A percentile compares a stretch with the other conserved stretches of the same genome.
These are phyloP conservation scores for human (Homo sapiens) DNA, from an alignment of 2,113 vertebrate species.

Conservation along the genomic window DNA sequence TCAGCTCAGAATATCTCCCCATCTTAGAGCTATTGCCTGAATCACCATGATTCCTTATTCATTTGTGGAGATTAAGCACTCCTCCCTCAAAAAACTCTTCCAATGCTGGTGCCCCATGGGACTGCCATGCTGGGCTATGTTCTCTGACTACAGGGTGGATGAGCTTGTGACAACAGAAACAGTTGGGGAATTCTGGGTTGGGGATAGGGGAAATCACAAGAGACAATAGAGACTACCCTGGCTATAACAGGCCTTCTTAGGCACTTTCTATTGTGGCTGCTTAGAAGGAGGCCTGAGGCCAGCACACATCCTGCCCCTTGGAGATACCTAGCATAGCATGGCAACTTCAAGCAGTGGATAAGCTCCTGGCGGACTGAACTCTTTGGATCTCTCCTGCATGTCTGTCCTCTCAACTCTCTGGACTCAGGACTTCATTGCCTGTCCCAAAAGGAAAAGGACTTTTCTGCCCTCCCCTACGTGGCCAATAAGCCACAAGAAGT, in stretches of 20 bases:
- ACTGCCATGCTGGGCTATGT: not conserved
- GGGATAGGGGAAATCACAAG: not conserved
- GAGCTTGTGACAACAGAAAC: not conserved
- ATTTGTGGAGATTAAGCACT: not conserved
- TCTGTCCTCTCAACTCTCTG: not conserved
- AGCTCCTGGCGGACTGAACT: not conserved
- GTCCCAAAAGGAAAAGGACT: not conserved
- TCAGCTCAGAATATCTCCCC: not conserved
- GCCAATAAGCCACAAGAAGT: not conserved
- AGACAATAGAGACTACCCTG: not conserved
- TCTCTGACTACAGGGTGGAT: not conserved
- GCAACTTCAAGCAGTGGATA: not conserved
- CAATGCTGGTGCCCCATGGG: not conserved
- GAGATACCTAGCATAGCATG: not conserved
- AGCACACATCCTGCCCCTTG: not conserved
- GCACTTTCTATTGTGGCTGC: not conserved
- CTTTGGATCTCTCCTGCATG: not conserved
- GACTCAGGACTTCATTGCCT: not conserved
- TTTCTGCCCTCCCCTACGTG: not conserved
- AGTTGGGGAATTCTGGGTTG: not conserved
- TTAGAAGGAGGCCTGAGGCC: not conserved
- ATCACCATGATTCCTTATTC: not conserved
- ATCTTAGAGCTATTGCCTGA: not conserved
- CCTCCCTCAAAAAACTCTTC: not conserved
- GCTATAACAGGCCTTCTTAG: not conserved